Base-by-base conservation (phyloP, 1,140 invertebrate species). In the Colletes gigas region DNA sequence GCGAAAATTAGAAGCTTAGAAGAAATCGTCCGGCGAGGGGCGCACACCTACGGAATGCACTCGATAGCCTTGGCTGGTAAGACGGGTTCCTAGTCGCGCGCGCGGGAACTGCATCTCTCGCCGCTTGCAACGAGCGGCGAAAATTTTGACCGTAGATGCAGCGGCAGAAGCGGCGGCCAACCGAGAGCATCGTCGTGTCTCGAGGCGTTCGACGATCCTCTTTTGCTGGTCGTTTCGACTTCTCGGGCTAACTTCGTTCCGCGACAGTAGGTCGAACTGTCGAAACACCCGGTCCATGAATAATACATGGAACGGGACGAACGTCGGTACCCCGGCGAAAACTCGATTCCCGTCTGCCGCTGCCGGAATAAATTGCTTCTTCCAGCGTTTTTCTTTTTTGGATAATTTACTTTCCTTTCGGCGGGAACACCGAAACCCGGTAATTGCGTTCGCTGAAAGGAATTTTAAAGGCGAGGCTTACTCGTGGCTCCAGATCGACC, bases 21-120 rank as follows among this genome's bases (percentile, higher is more conserved):
- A 82, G 82, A 84, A 84, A 80, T 81, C 69, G 72, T 82, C 71
- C 68, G 55, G 19, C 57, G 59, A 59, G 50, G 19, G 9, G 67
- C 19, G 44, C 52, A 60, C 73, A 63, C 68, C 85, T 78, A 79
- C 85, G 91, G 91, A 91, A 92, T 91, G 90, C 88, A 88, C 90
- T 91, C 89, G 90, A 91, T 91, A 91, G 89, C 91, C 91, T 92
- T 92, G 91, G 90, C 88, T 88, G 81, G 83, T 86, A 80, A 88
- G 88, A 86, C 89, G 86, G 86, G 88, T 90, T 89, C 4, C 88
- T 85, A 89, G 85, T 81, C 83, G 82, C 75, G 78, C 52, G 78
- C 52, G 67, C 54, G 63, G 71, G 72, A 83, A 76, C 17, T 50
- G 72, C 79, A 59, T 76, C 63, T 30, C 41, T 47, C 41, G 9